phyloP scores from a whole-genome alignment of 2,113 vertebrate genomes.

The Cichladusa arquata region DNA sequence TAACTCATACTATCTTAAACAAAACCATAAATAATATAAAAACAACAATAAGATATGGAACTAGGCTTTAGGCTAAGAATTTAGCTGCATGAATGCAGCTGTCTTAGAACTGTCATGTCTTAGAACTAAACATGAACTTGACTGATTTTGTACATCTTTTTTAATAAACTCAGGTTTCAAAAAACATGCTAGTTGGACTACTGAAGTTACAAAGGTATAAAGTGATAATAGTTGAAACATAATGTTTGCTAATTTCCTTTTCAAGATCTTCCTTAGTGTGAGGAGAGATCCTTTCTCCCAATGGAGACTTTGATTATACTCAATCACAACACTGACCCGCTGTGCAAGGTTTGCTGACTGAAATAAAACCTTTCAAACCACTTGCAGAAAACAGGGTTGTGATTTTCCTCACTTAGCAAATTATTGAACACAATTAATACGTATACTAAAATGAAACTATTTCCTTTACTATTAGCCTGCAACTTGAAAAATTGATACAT shows the following conservation, averaged over 20 bases:
- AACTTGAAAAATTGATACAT: background rate
- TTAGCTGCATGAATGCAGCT: background rate
- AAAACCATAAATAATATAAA: background rate
- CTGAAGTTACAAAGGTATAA: background rate
- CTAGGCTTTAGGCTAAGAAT: background rate
- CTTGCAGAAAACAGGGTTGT: background rate
- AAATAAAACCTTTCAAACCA: background rate
- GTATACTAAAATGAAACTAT: background rate
- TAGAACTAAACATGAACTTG: background rate
- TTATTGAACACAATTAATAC: background rate
- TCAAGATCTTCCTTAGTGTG: background rate
- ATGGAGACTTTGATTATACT: background rate
- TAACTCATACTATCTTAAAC: background rate
- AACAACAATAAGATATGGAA: background rate
- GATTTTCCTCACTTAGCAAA: background rate
- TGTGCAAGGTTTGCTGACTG: background rate
- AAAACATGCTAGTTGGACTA: background rate
- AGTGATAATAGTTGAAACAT: background rate
- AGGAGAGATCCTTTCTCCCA: background rate
- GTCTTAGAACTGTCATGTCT: background rate
- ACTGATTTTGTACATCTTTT: background rate
- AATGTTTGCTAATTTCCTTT: background rate
- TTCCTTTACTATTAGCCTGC: background rate
- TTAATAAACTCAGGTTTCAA: background rate
- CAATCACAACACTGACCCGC: background rate